These are phyloP conservation scores for Andinoacara biseriatus DNA, from an alignment of 2,113 vertebrate genomes.

Conservation along the genomic window DNA sequence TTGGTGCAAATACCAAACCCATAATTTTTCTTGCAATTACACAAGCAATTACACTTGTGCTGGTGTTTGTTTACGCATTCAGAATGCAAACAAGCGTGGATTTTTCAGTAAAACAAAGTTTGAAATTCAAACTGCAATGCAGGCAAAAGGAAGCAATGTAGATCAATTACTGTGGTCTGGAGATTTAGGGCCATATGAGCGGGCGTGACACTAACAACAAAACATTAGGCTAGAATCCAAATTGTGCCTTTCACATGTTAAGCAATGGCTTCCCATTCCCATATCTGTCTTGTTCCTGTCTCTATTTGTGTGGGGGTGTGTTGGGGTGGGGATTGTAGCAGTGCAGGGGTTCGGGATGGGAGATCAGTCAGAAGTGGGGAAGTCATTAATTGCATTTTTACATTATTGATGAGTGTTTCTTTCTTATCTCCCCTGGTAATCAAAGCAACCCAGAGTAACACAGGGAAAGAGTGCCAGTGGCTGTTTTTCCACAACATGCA, in stretches of 20 bases:
- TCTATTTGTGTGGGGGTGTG: slow-evolving; percentile 20
- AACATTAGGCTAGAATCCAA: slow-evolving; percentile 44
- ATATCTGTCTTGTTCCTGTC: slow-evolving; percentile 70
- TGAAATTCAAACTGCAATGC: slow-evolving; percentile 32
- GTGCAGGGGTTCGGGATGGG: slow-evolving; percentile 54
- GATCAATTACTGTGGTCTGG: slow-evolving; percentile 13
- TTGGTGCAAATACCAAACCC: slow-evolving; percentile 26
- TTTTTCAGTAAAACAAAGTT: slow-evolving; percentile 59
- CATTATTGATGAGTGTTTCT: slow-evolving; percentile 80
- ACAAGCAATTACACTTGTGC: slow-evolving; percentile 55
- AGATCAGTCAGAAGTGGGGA: slow-evolving; percentile 75
- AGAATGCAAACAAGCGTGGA: slow-evolving; percentile 57
- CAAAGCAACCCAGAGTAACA: slow-evolving; percentile 63
- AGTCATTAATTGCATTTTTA: slow-evolving; percentile 77
- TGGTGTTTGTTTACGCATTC: slow-evolving; percentile 13
- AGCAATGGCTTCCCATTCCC: slow-evolving; percentile 71
- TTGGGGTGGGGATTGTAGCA: slow-evolving; percentile 24
- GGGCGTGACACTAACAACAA: slow-evolving; percentile 56
- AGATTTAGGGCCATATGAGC: slow-evolving; percentile 27
- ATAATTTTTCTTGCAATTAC: slow-evolving; percentile 60
- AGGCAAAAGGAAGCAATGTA: not conserved
- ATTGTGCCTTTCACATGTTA: slow-evolving; percentile 66
- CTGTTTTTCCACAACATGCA: slow-evolving; percentile 68
- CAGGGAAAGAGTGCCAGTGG: slow-evolving; percentile 51
- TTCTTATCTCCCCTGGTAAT: slow-evolving; percentile 61